Conservation (phyloP, 1,140 invertebrate species). For the Sinonovacula constricta region DNA sequence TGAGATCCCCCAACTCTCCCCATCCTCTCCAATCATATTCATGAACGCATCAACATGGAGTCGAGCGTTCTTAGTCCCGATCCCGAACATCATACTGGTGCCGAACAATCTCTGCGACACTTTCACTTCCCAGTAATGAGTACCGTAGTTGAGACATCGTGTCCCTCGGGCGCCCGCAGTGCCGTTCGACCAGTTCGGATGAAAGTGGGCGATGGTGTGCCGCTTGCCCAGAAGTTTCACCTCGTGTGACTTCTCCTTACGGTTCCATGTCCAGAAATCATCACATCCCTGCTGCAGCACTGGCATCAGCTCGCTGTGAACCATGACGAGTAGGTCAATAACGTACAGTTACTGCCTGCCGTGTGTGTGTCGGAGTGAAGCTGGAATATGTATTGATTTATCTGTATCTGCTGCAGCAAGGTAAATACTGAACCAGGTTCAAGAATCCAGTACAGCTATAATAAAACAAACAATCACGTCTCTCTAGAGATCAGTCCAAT, state of each 20-base stretch:
- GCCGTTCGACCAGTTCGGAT: conserved; percentile 88
- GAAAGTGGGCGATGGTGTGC: conserved; percentile 81
- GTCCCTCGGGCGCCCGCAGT: conserved; percentile 86
- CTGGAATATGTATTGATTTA: background rate
- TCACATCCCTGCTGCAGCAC: conserved; percentile 79
- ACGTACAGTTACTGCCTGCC: background rate
- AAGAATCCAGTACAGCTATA: background rate
- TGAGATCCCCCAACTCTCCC: conserved; percentile 86
- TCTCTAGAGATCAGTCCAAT: too few species aligned
- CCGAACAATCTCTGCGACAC: conserved; percentile 85
- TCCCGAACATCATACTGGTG: conserved; percentile 89
- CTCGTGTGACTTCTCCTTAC: conserved; percentile 83
- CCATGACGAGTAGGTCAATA: conserved; percentile 25
- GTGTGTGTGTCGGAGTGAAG: background rate
- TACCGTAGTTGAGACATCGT: conserved; percentile 82
- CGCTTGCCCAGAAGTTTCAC: conserved; percentile 82
- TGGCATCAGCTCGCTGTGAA: conserved; percentile 35
- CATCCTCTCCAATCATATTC: conserved; percentile 86
- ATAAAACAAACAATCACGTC: background rate
- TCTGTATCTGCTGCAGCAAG: too few species aligned
- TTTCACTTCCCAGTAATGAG: conserved; percentile 86
- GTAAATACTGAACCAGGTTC: too few species aligned
- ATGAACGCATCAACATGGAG: conserved; percentile 85
- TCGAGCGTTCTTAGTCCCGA: conserved; percentile 83
- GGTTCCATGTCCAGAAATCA: conserved; percentile 85